These are phyloP conservation scores for Poliocrania exsul DNA, from an alignment of 2,797 vertebrate species.

Conservation along the genomic window DNA sequence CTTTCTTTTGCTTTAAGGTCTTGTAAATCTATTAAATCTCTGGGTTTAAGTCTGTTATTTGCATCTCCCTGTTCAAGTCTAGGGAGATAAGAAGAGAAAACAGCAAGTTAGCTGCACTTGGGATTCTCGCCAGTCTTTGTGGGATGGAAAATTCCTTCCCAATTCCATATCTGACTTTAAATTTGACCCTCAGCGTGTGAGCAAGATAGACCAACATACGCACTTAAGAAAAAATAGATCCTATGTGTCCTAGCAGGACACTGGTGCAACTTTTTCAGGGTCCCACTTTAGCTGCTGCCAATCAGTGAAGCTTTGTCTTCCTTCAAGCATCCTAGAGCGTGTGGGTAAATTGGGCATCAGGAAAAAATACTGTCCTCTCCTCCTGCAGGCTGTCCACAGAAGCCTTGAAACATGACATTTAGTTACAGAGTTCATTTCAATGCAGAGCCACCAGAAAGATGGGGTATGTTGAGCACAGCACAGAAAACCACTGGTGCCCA, in stretches of 20 bases:
- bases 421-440: not conserved
- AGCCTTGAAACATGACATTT: slow-evolving; percentile 27
- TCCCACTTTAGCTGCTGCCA: slow-evolving; percentile 18
- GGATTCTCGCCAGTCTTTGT: slow-evolving; percentile 64
- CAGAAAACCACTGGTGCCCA: not conserved
- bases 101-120: slow-evolving; percentile 47
- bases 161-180: slow-evolving; percentile 73
- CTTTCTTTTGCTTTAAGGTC: not conserved
- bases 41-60: slow-evolving; percentile 29
- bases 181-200: slow-evolving; percentile 67
- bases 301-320: slow-evolving; percentile 40
- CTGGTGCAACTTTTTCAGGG: slow-evolving; percentile 49
- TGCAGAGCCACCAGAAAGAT: not conserved
- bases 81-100: slow-evolving; percentile 46
- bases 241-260: slow-evolving; percentile 19
- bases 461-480: not conserved
- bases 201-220: slow-evolving; percentile 63
- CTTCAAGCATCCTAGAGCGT: not conserved
- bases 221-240: slow-evolving; percentile 53
- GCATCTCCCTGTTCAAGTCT: not conserved
- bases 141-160: slow-evolving; percentile 73
- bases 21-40: not conserved
- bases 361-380: slow-evolving; percentile 8
- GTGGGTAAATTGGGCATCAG: slow-evolving; percentile 13
- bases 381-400: slow-evolving; percentile 26